These are phyloP conservation scores for Spea multiplicata DNA, from an alignment of 2,113 vertebrate genomes.

Conservation along the genomic window DNA sequence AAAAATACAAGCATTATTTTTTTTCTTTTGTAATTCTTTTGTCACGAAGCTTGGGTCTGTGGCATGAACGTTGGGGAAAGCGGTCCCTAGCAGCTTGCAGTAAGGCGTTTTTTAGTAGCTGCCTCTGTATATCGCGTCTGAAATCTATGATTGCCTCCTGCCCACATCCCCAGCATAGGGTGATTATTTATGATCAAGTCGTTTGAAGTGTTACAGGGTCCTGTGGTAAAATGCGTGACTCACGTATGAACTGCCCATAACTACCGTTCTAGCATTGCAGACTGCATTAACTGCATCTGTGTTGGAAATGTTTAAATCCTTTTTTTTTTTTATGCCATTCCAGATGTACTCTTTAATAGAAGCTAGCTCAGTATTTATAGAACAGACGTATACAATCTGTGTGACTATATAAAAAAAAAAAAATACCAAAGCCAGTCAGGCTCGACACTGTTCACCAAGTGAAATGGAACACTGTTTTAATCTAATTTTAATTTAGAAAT, in stretches of 20 bases:
- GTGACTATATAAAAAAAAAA: constrained; percentile 9
- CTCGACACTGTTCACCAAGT: neutral
- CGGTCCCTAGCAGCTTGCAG: neutral
- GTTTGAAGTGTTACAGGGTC: constrained; percentile 6
- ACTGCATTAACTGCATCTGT: constrained; percentile 15
- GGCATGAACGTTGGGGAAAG: neutral
- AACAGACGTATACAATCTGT: constrained; percentile 3
- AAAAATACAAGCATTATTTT: no score
- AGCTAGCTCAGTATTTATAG: constrained; percentile 1
- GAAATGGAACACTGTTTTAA: constrained; percentile 11
- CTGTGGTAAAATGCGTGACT: constrained; percentile 25
- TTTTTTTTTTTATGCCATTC: neutral
- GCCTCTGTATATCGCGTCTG: constrained; percentile 15
- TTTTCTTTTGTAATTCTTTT: neutral
- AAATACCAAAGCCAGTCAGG: constrained; percentile 20
- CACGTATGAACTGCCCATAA: constrained; percentile 13
- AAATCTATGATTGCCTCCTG: constrained; percentile 15
- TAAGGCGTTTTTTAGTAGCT: constrained; percentile 1
- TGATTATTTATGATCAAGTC: constrained; percentile 22
- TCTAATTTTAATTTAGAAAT: neutral
- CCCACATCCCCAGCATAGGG: constrained; percentile 19
- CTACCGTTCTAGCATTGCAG: neutral
- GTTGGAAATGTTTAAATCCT: neutral
- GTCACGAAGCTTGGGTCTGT: neutral
- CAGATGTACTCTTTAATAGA: constrained; percentile 1